Evolutionary conservation across 2,888 invertebrate genomes (phyloP).

Genomic region (Sericinus montela): DNA sequence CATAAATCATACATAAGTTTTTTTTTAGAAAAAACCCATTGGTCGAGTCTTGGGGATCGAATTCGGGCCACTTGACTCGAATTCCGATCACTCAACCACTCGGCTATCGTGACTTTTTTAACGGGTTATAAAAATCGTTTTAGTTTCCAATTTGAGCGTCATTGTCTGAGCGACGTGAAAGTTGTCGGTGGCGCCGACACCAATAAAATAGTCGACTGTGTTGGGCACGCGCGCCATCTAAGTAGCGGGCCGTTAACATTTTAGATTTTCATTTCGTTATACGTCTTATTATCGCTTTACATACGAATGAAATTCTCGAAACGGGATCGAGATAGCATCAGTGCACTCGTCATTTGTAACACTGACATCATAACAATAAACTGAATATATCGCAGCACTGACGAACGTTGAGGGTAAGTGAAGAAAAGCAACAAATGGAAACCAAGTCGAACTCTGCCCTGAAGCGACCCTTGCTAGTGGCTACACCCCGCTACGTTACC

Average conservation of each 20-base stretch:
- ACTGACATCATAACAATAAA: constrained; percentile 66
- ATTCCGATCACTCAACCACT: no score
- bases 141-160: constrained; percentile 69
- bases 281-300: constrained; percentile 40
- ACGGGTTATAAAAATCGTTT: constrained; percentile 69
- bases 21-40: no score
- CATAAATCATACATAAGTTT: no score
- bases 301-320: constrained; percentile 48
- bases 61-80: no score
- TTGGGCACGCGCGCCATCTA: constrained; percentile 48
- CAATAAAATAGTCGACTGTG: constrained; percentile 64
- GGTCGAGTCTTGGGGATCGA: no score
- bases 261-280: constrained; percentile 49
- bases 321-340: constrained; percentile 56
- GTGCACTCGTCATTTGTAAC: constrained; percentile 56
- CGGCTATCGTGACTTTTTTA: no score
- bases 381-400: constrained; percentile 58
- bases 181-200: constrained; percentile 73
- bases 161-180: constrained; percentile 70
- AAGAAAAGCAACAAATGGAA: constrained; percentile 56
- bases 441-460: constrained; percentile 52
- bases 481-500: constrained; percentile 26
- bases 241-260: constrained; percentile 43
- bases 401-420: constrained; percentile 32
- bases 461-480: constrained; percentile 37